Evolutionary conservation across 2,797 vertebrate genomes (phyloP).

Genomic region (Malurus splendens): DNA sequence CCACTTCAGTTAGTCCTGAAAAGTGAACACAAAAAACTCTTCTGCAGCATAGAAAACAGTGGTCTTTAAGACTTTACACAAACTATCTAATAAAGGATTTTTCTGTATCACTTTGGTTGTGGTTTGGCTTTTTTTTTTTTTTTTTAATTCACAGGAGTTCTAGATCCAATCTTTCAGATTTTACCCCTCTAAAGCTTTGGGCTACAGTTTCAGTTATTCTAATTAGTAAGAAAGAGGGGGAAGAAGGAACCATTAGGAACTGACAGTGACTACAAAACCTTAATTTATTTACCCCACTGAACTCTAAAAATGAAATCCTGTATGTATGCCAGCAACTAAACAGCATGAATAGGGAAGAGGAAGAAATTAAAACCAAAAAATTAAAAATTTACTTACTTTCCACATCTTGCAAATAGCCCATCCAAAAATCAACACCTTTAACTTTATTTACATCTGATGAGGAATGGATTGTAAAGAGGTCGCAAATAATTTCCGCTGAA

Average conservation of each 20-base stretch:
- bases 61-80: not conserved
- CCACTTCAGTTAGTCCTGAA: not conserved
- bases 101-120: not conserved
- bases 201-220: not conserved
- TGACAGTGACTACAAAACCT: not conserved
- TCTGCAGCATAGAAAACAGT: not conserved
- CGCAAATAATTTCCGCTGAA: conserved; percentile 71
- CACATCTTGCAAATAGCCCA: conserved; percentile 80
- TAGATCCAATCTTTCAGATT: not conserved
- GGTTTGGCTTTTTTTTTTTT: not conserved
- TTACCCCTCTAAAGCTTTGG: not conserved
- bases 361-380: not conserved
- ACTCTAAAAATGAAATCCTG: not conserved
- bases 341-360: not conserved
- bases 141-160: not conserved
- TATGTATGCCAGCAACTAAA: not conserved
- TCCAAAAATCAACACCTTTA: conserved; percentile 77
- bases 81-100: not conserved
- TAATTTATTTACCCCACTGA: not conserved
- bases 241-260: not conserved
- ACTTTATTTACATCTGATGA: conserved; percentile 67
- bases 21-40: not conserved
- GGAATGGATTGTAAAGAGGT: conserved; percentile 74
- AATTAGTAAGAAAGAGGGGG: not conserved
- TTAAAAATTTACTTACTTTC: conserved; percentile 75